Evolutionary conservation across 2,888 invertebrate species (phyloP), one percentile per base, ranked within the genome.

Genomic region (Cetonia aurata): DNA sequence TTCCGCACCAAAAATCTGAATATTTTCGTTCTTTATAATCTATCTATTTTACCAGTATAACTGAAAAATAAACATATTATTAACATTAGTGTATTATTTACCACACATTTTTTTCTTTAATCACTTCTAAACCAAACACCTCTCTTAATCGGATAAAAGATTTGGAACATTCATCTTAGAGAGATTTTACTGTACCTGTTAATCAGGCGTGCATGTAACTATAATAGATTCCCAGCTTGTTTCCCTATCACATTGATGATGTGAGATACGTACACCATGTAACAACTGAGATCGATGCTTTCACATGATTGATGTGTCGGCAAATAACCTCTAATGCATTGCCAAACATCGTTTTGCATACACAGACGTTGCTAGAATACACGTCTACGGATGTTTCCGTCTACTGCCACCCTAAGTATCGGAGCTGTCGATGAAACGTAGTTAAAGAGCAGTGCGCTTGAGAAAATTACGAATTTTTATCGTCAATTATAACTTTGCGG

Each of bases 401-500:
- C 15, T 42, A 19, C 33, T 17, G 19, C 12, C 50, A 12, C 25
- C 25, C 25, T 25, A 25, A 25, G 25, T 25, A 25, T 41, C 41
- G 17, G 12, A 12, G 10, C 19, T 57, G 57, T 57, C 57, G 42
- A 57, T 57, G 42, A 37, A 65, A 19, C 13, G 50, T 52, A 37
- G 15, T 52, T 52, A 50, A 50, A 17, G 19, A 52, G 50, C 13
- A 31, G 12, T 12, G 62, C 12, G 13, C 50, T 2, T 25, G 37
- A 37, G 15, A 33, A 50, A 48, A 65, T 52, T 65, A 31, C 33
- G 50, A 50, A 65, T 50, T 57, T 68, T 71, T 57, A 57, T 71
- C 68, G 17, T 59, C 71, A 68, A 68, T 71, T 68, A 55, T 59
- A 71, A 71, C 68, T 57, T 68, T 57, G 13, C 62, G 48, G 50